phyloP scores from a whole-genome alignment of 2,888 invertebrate species.

The Metellina segmentata region DNA sequence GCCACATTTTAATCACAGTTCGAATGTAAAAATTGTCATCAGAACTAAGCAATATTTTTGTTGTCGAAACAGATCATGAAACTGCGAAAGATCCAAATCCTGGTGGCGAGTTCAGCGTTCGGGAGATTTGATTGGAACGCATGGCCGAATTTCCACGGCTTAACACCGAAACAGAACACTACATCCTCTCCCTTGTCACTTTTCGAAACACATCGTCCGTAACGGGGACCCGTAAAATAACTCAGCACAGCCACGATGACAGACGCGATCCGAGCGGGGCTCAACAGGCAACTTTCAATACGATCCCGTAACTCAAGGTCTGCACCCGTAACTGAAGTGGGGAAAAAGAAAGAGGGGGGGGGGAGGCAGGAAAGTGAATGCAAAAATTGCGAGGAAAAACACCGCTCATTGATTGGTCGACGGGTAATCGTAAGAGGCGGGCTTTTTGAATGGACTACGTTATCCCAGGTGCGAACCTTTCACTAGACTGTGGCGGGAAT shows the following conservation, averaged over 20 bases:
- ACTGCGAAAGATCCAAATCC: background rate
- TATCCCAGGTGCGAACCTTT: conserved; percentile 58
- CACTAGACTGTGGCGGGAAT: conserved; percentile 26
- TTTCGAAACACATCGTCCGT: background rate
- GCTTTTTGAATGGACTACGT: conserved; percentile 30
- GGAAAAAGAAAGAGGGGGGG: too few relatives aligned
- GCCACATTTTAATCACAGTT: too few relatives aligned
- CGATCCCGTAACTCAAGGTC: conserved; percentile 3
- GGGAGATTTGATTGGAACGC: background rate
- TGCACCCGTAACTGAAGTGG: too few relatives aligned
- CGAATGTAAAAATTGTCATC: too few relatives aligned
- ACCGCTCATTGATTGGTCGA: background rate
- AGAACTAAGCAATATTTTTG: too few relatives aligned
- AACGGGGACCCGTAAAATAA: conserved; percentile 2
- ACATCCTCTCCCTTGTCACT: background rate
- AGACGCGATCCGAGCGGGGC: background rate
- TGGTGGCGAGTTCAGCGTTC: background rate
- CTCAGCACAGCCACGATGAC: conserved; percentile 14
- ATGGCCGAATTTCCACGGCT: background rate
- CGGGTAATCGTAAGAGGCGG: background rate
- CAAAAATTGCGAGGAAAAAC: background rate
- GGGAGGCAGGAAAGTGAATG: background rate
- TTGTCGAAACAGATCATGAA: background rate
- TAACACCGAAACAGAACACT: background rate
- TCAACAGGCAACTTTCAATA: background rate